phyloP scores from a whole-genome alignment of 2,113 vertebrate species.

The Larimichthys polyactis region DNA sequence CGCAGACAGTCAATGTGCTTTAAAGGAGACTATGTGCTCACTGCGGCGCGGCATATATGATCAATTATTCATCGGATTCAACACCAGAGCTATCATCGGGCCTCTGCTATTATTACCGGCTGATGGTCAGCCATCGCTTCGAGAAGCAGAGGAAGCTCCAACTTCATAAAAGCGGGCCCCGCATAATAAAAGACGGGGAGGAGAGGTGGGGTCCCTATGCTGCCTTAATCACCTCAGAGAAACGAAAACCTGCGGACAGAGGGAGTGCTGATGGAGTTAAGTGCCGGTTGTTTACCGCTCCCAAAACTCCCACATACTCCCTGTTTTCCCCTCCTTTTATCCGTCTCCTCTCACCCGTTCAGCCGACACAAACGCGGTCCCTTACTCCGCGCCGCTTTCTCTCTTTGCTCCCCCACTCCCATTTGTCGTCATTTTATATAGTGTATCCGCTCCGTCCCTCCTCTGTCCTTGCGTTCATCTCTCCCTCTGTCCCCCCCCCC shows the following conservation, averaged over 20 bases:
- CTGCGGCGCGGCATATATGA: slow-evolving; percentile 63
- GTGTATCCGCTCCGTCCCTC: slow-evolving; percentile 1
- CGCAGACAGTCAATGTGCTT: slow-evolving; percentile 67
- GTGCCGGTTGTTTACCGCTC: slow-evolving; percentile 41
- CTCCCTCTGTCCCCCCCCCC: not conserved
- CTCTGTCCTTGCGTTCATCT: slow-evolving; percentile 46
- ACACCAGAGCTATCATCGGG: slow-evolving; percentile 69
- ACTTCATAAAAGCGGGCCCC: slow-evolving; percentile 1
- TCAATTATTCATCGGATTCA: slow-evolving; percentile 81
- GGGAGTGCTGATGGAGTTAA: slow-evolving; percentile 39
- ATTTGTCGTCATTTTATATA: slow-evolving; percentile 27
- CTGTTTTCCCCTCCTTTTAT: not conserved
- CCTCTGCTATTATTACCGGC: slow-evolving; percentile 53
- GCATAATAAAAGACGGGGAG: not conserved
- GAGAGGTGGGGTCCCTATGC: not conserved
- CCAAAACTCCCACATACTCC: slow-evolving; percentile 10
- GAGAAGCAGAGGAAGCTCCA: not conserved
- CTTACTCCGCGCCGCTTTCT: not conserved
- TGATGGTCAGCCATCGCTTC: slow-evolving; percentile 64
- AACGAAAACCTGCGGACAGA: slow-evolving; percentile 41
- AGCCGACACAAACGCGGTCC: not conserved
- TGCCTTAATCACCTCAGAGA: slow-evolving; percentile 34
- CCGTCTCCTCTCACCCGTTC: slow-evolving; percentile 1
- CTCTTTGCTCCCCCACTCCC: not conserved
- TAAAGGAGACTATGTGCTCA: slow-evolving; percentile 68